Evolutionary conservation across 2,888 invertebrate genomes (phyloP), one percentile per base, ranked within the genome.

Genomic region (Nomada flava): DNA sequence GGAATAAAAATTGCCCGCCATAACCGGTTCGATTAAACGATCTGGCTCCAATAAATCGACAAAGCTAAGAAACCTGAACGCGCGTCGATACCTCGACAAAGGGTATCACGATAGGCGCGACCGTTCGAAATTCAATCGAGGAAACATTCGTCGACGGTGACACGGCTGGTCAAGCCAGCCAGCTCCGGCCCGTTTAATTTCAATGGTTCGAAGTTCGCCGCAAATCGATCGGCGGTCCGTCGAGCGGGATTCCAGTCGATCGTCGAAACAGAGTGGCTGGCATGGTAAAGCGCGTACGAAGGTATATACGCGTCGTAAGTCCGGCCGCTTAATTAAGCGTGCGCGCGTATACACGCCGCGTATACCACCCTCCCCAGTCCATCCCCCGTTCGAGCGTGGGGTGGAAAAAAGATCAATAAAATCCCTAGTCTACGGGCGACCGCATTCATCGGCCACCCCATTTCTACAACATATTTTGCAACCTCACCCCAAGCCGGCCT

Each of bases 391-490:
- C 60, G 29, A 42, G 80, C 80, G 74, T 65, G 79, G 85, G 86
- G 82, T 84, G 81, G 87, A 89, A 90, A 90, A 90, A 89, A 92
- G 92, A 93, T 93, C 92, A 92, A 93, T 93, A 93, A 92, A 92
- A 92, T 92, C 91, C 91, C 88, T 91, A 91, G 92, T 91, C 91
- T 91, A 92, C 91, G 89, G 91, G 88, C 91, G 91, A 90, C 91
- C 90, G 91, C 92, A 91, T 92, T 92, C 92, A 91, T 91, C 88
- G 91, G 88, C 89, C 89, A 90, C 89, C 89, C 92, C 91, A 89
- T 91, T 92, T 91, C 92, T 91, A 91, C 91, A 92, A 91, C 92
- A 92, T 92, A 92, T 92, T 92, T 92, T 91, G 92, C 91, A 90
- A 89, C 86, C 90, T 89, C 89, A 81, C 82, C 76, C 85, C 86